phyloP scores from a whole-genome alignment of 1,140 invertebrate species.

The Alviniconcha marisindica region DNA sequence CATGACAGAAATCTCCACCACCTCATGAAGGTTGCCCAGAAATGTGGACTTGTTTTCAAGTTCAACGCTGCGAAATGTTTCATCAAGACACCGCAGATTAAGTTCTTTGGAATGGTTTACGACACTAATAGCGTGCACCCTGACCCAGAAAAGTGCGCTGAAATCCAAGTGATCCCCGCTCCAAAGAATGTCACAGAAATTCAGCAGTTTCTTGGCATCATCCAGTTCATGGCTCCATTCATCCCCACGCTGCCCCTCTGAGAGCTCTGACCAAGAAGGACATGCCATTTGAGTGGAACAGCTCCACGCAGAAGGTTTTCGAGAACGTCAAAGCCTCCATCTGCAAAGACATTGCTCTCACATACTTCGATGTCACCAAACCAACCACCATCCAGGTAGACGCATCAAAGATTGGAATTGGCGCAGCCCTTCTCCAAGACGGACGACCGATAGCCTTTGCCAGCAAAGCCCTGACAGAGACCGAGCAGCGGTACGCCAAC shows the following conservation, averaged over 20 bases:
- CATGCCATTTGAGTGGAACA: neutral
- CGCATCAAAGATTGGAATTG: conserved; percentile 67
- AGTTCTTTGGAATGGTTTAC: neutral
- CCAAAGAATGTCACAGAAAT: too few species aligned
- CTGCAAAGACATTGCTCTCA: neutral
- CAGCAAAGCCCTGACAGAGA: conserved; percentile 71
- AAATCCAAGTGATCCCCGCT: neutral
- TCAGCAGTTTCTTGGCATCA: neutral
- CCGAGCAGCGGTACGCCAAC: conserved; percentile 76
- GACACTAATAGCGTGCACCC: neutral
- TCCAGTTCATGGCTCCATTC: neutral
- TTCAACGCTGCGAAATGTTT: conserved; percentile 13
- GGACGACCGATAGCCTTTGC: conserved; percentile 74
- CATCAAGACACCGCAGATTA: conserved; percentile 12
- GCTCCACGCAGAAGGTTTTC: neutral
- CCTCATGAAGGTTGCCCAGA: conserved; percentile 25
- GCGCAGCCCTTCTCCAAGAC: conserved; percentile 76
- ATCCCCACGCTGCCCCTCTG: neutral
- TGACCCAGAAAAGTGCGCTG: neutral
- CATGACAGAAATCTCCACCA: conserved; percentile 32
- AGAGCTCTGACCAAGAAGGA: neutral
- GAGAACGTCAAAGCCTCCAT: neutral
- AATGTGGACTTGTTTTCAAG: conserved; percentile 12
- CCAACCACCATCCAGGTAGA: conserved; percentile 42
- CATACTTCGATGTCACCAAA: conserved; percentile 43